Conservation (phyloP, 2,888 invertebrate species). For the Carterocephalus palaemon region DNA sequence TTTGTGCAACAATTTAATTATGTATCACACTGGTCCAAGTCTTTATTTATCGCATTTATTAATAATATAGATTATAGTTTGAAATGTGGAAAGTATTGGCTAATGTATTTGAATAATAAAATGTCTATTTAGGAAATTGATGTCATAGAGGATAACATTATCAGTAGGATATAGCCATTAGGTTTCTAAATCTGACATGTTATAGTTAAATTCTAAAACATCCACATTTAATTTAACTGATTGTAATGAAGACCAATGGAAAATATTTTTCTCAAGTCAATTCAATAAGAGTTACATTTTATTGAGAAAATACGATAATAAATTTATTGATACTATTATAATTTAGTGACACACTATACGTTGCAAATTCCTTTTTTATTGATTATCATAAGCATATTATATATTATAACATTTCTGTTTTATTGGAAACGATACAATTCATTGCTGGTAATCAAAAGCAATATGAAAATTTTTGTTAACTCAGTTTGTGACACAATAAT, state of each 20-base stretch:
- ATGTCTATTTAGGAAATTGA: conserved; percentile 6
- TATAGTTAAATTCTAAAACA: too few species aligned
- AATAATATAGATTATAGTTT: conserved; percentile 12
- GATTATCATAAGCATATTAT: too few species aligned
- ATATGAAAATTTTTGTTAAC: neutral
- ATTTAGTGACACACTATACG: too few species aligned
- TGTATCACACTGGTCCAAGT: conserved; percentile 1
- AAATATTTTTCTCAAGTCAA: neutral
- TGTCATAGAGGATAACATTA: conserved; percentile 14
- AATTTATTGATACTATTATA: too few species aligned
- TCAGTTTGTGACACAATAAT: conserved; percentile 9
- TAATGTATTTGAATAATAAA: conserved; percentile 10
- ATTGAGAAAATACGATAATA: too few species aligned
- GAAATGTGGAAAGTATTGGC: conserved; percentile 5
- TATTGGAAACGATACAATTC: neutral
- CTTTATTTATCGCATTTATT: conserved; percentile 16
- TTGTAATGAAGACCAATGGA: neutral
- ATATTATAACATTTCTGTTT: neutral
- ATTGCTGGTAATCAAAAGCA: neutral
- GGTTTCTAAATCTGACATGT: neutral
- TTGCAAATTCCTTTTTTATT: too few species aligned
- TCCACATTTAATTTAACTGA: neutral
- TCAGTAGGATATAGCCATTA: conserved; percentile 5
- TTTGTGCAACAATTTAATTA: neutral
- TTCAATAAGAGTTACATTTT: too few species aligned